A percentile compares a stretch with the other conserved stretches of the same genome.
These are phyloP conservation scores for Olivierus martensii DNA, from an alignment of 1,140 invertebrate genomes.

Conservation along the genomic window DNA sequence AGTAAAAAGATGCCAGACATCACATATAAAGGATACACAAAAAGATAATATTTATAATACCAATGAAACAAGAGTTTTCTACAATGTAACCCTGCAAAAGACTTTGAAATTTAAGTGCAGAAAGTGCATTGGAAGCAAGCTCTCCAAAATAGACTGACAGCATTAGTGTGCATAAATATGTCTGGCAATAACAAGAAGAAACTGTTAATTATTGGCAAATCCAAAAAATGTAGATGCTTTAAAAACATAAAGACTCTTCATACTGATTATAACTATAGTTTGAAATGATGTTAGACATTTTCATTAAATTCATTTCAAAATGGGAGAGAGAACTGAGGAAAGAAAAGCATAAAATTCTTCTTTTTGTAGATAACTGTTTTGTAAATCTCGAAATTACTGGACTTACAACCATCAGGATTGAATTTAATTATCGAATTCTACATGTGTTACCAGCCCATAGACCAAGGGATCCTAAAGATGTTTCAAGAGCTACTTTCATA, in stretches of 20 bases:
- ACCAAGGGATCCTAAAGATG: conserved; percentile 2
- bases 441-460: too few relatives aligned
- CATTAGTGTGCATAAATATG: not conserved
- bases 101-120: not conserved
- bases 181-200: conserved; percentile 1
- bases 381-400: not conserved
- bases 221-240: not conserved
- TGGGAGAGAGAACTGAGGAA: not conserved
- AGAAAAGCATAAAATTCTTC: not conserved
- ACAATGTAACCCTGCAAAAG: conserved; percentile 7
- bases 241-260: not conserved
- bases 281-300: not conserved
- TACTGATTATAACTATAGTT: not conserved
- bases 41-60: conserved; percentile 19
- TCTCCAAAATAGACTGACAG: not conserved
- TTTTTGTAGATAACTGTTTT: too few relatives aligned
- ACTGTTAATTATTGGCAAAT: not conserved
- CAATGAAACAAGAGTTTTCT: conserved; percentile 19
- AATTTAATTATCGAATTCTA: too few relatives aligned
- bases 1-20: conserved; percentile 13
- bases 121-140: not conserved
- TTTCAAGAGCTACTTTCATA: not conserved
- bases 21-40: conserved; percentile 11
- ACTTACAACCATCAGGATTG: too few relatives aligned
- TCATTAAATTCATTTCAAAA: conserved; percentile 1